Conservation (phyloP, 2,113 vertebrate genomes). For the Hystrix cristata region DNA sequence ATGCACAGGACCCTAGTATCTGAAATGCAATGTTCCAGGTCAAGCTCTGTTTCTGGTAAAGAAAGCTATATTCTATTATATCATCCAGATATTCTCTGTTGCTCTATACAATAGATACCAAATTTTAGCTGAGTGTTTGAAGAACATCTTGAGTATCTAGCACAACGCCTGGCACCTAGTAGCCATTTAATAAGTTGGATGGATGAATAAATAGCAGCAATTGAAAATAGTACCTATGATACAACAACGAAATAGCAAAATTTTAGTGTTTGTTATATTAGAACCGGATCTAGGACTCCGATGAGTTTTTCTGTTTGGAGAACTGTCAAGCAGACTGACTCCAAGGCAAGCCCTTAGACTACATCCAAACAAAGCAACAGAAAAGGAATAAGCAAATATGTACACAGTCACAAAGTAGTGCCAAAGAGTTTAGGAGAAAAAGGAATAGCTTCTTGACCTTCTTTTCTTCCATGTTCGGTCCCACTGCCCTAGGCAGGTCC, state of each 20-base stretch:
- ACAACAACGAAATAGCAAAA: slow-evolving; percentile 37
- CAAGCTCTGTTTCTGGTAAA: background rate
- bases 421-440: background rate
- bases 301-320: slow-evolving; percentile 38
- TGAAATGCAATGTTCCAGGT: slow-evolving; percentile 46
- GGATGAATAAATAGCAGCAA: slow-evolving; percentile 19
- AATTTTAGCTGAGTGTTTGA: background rate
- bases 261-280: background rate
- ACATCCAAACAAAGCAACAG: slow-evolving; percentile 4
- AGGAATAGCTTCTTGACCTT: background rate
- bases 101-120: background rate
- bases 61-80: slow-evolving; percentile 38
- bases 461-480: background rate
- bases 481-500: background rate
- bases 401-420: background rate
- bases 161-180: background rate
- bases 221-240: background rate
- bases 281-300: background rate
- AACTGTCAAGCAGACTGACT: background rate
- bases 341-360: background rate
- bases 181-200: background rate
- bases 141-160: background rate
- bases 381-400: background rate
- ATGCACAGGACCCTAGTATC: background rate
- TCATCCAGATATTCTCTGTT: background rate